phyloP scores from a whole-genome alignment of 2,888 invertebrate species.

The Temnothorax unifasciatus region DNA sequence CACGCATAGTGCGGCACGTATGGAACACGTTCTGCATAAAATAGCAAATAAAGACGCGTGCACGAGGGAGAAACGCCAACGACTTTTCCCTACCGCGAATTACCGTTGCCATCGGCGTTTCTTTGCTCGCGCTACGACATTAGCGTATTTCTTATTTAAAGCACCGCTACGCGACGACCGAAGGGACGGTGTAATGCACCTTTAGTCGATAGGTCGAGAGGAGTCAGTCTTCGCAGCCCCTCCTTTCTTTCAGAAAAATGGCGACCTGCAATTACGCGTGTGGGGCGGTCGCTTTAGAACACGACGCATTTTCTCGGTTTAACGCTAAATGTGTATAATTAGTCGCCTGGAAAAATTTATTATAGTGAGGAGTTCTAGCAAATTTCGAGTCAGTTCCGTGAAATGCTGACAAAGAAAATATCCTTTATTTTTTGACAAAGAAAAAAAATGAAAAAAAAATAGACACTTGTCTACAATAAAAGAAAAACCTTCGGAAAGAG shows the following conservation, averaged over 20 bases:
- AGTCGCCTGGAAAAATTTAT: slow-evolving; percentile 39
- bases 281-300: slow-evolving; percentile 5
- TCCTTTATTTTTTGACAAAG: neutral
- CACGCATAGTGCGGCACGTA: slow-evolving; percentile 19
- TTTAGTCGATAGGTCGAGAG: slow-evolving; percentile 68
- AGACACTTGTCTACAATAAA: neutral
- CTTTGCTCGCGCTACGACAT: slow-evolving; percentile 59
- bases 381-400: slow-evolving; percentile 8
- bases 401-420: neutral
- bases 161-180: slow-evolving; percentile 57
- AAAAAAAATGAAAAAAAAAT: neutral
- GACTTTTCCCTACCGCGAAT: slow-evolving; percentile 36
- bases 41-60: slow-evolving; percentile 75
- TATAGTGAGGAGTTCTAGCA: slow-evolving; percentile 5
- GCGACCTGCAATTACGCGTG: slow-evolving; percentile 54
- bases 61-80: slow-evolving; percentile 57
- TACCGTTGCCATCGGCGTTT: slow-evolving; percentile 28
- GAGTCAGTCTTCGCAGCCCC: slow-evolving; percentile 53
- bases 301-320: slow-evolving; percentile 28
- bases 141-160: slow-evolving; percentile 78
- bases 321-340: slow-evolving; percentile 32
- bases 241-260: slow-evolving; percentile 61
- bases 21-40: slow-evolving; percentile 59
- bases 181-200: slow-evolving; percentile 35
- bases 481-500: neutral